Base-by-base conservation (phyloP, 2,797 vertebrate genomes). In the Thunnus albacares region DNA sequence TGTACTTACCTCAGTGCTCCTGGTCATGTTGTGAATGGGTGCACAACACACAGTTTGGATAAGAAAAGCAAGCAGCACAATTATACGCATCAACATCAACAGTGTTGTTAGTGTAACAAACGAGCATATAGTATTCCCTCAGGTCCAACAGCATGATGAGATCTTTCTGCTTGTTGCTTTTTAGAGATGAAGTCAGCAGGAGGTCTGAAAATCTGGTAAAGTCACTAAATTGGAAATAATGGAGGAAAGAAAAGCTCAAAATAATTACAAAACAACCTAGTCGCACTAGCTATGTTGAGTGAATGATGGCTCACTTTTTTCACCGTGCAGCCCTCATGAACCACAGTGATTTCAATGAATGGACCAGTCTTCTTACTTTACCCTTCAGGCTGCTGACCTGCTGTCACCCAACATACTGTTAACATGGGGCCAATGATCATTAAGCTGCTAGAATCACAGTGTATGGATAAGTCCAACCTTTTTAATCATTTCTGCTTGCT, bases 121-220 rank as follows among this genome's bases (percentile, higher is more conserved):
- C n/a, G 1, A 58, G 13, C 0, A 18, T 11, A 38, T 11, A 43
- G 4, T 10, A 18, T 33, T 63, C 69, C 58, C 52, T 35, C n/a
- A 18, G 52, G 20, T 20, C 47, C 35, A 45, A 1, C 45, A 43
- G 5, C 38, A 47, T 0, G 1, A 2, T 0, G 6, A 63, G 55
- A 62, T 35, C 28, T 56, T 59, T 68, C 57, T 62, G 24, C 66
- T 80, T 24, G 33, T 24, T 57, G 17, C 41, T 71, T 47, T 38
- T 18, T 9, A 47, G 47, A 59, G 51, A 56, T 22, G 3, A 41
- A 41, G 51, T 61, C 2, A 2, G 7, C 28, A 49, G 22, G 61
- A 30, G 45, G 18, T 68, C 38, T 47, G 53, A 6, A 47, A 47
- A 8, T 24, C 14, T 5, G 22, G 14, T 30, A 43, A 12, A 57